These are phyloP conservation scores for Steinernema carpocapsae DNA, from an alignment of 2,888 invertebrate genomes.

Conservation along the genomic window DNA sequence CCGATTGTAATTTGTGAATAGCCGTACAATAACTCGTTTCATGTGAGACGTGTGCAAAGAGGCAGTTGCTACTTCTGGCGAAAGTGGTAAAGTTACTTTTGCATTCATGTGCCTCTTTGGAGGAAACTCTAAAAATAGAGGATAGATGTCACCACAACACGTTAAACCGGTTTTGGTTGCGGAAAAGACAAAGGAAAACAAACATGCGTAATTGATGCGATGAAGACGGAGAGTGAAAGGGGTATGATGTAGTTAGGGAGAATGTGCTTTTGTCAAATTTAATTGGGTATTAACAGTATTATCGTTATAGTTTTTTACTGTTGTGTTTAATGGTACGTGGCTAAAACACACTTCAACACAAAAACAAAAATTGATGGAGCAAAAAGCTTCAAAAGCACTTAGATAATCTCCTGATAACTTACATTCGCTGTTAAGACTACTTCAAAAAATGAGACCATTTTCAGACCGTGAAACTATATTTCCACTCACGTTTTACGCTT, in stretches of 20 bases:
- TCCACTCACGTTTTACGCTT: too few species aligned
- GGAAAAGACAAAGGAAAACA: neutral
- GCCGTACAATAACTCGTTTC: neutral
- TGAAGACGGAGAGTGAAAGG: neutral
- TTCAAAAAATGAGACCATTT: too few species aligned
- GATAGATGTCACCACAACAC: neutral
- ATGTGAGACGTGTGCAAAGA: neutral
- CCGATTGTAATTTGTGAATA: too few species aligned
- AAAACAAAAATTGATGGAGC: neutral
- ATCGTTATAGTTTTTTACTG: neutral
- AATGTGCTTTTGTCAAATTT: neutral
- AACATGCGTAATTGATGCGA: neutral
- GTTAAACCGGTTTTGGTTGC: neutral
- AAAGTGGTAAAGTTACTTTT: conserved; percentile 9
- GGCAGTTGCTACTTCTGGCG: neutral
- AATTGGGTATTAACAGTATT: neutral
- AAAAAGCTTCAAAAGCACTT: too few species aligned
- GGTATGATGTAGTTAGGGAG: neutral
- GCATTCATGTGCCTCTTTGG: neutral
- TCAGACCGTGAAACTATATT: too few species aligned
- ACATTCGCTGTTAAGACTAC: too few species aligned
- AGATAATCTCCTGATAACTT: too few species aligned
- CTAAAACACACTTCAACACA: neutral
- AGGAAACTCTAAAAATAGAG: too few species aligned
- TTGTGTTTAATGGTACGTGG: neutral